Evolutionary conservation across 2,797 vertebrate species (phyloP).

Genomic region (Calcarius lapponicus): DNA sequence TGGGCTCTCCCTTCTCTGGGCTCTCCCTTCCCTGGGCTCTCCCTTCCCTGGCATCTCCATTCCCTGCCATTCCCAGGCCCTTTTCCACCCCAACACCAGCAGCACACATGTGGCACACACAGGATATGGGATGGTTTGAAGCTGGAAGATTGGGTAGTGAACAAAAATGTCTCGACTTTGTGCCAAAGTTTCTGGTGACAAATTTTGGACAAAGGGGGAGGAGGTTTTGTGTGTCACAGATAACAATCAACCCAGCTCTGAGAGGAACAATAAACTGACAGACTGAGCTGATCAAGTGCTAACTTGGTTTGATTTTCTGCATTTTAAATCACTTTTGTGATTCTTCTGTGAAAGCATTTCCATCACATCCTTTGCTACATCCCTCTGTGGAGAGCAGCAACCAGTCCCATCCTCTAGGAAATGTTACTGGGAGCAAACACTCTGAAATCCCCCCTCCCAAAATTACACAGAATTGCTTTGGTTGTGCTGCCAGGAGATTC

Average conservation of each 20-base stretch:
- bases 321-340: not conserved
- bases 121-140: not conserved
- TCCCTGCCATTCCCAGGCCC: not conserved
- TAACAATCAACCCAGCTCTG: not conserved
- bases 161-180: not conserved
- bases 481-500: not conserved
- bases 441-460: not conserved
- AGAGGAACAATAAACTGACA: not conserved
- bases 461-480: not conserved
- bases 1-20: too few species aligned
- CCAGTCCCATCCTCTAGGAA: not conserved
- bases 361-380: rapidly evolving
- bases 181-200: not conserved
- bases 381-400: not conserved
- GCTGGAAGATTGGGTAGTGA: not conserved
- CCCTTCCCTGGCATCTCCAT: too few species aligned
- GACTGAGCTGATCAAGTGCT: not conserved
- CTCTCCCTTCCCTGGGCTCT: too few species aligned
- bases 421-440: not conserved
- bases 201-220: rapidly evolving
- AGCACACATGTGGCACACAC: not conserved
- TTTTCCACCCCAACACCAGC: not conserved
- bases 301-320: not conserved
- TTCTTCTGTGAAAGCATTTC: not conserved
- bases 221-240: not conserved